Evolutionary conservation across 2,797 vertebrate genomes (phyloP).

Genomic region (Picus viridis): DNA sequence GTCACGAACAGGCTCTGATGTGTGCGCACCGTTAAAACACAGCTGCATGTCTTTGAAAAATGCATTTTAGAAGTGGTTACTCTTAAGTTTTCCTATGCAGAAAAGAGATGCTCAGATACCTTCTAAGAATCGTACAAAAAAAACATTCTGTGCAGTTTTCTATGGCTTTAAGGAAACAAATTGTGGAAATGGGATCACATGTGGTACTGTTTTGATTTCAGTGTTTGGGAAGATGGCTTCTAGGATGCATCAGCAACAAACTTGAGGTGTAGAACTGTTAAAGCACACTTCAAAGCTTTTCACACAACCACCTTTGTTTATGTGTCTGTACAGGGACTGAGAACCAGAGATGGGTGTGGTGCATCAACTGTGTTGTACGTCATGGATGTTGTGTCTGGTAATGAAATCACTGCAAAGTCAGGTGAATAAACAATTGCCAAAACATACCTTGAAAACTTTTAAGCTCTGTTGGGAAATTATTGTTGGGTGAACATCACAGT

Average conservation of each 20-base stretch:
- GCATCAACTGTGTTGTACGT: not conserved
- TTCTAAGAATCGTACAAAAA: not conserved
- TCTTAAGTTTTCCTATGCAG: not conserved
- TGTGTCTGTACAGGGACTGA: not conserved
- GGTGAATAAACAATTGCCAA: not conserved
- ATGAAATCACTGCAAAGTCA: not conserved
- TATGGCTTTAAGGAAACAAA: not conserved
- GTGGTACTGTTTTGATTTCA: not conserved
- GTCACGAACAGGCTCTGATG: not conserved
- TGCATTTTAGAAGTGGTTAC: not conserved
- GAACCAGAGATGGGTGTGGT: rapidly evolving
- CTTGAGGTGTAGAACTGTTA: not conserved
- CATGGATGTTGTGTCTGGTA: not conserved
- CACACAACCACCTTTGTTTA: not conserved
- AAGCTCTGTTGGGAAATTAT: not conserved
- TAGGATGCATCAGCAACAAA: not conserved
- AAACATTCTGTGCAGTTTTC: not conserved
- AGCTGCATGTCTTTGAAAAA: not conserved
- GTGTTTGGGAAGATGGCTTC: not conserved
- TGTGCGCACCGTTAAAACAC: rapidly evolving
- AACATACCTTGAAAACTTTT: not conserved
- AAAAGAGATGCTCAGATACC: not conserved
- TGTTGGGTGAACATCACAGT: not conserved
- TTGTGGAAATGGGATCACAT: not conserved
- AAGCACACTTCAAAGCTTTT: not conserved